Conservation (phyloP, 1,140 invertebrate species). For the Aphaenogaster rudis region DNA sequence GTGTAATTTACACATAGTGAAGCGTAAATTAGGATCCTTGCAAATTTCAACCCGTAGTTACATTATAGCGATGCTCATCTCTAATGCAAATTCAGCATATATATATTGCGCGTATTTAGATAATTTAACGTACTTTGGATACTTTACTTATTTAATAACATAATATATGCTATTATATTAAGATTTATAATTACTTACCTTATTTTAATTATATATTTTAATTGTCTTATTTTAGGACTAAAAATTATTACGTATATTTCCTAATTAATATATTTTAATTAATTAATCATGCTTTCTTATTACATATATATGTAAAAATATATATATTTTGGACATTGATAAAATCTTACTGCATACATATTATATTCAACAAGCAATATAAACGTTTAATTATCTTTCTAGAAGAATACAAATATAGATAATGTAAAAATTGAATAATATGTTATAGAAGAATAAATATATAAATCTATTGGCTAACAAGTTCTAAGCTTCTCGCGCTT, state of each 20-base stretch:
- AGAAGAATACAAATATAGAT: background rate
- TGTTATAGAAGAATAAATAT: slow-evolving; percentile 7
- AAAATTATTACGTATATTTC: background rate
- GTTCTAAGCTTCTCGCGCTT: background rate
- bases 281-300: background rate
- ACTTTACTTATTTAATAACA: slow-evolving; percentile 28
- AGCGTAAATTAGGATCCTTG: slow-evolving; percentile 53
- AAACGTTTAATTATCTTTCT: background rate
- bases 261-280: background rate
- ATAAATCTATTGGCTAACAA: slow-evolving; percentile 5
- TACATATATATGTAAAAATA: too few species aligned
- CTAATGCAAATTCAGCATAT: slow-evolving; percentile 40
- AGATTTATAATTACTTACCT: background rate
- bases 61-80: slow-evolving; percentile 47
- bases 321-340: background rate
- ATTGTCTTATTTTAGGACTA: background rate
- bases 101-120: slow-evolving; percentile 37
- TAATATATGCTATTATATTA: background rate
- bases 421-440: slow-evolving; percentile 23
- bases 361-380: background rate
- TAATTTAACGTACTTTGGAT: background rate
- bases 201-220: slow-evolving; percentile 1
- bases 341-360: background rate
- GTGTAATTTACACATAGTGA: slow-evolving; percentile 55
- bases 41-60: slow-evolving; percentile 54